Evolutionary conservation across 2,113 vertebrate genomes (phyloP), one percentile per base, ranked within the genome.

Genomic region (Rattus rattus): DNA sequence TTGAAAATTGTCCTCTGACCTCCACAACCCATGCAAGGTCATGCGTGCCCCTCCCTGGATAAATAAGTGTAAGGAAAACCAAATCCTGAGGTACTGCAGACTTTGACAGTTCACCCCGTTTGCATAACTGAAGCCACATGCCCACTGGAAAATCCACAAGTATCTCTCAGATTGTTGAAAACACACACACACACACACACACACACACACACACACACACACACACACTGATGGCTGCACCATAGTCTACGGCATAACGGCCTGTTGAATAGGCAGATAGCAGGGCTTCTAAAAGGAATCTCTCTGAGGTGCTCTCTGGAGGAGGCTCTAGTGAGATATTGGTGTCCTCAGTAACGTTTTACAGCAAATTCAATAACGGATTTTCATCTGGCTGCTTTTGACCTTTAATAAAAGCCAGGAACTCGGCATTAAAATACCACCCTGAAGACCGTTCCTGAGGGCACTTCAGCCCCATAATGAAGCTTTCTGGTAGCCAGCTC

Each of bases 321-420:
- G 84, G 52, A 67, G 63, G 79, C 79, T 91, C 90, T n/a, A 26
- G 36, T 70, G 65, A 96, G 76, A 73, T 81, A 61, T 90, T 67
- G 92, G 84, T 72, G 43, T 93, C 95, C 91, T 90, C 90, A 75
- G 43, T 95, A 96, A 95, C 94, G 88, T 92, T 97, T 97, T 85
- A 96, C 22, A 93, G 95, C 69, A 96, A 97, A 97, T 87, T 94
- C 79, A 97, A 69, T 93, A 97, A 94, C 11, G 28, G 84, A 95
- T 97, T 97, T 97, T 96, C 86, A 90, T 94, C 93, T 96, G 91
- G 69, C 91, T 96, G 92, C 84, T 93, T 93, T 88, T 96, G 94
- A 96, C 96, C 95, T 96, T 97, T 97, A 97, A 97, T 97, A 96
- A 98, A 97, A 96, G 79, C 94, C 63, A 93, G 84, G 76, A 80